Conservation (phyloP, 1,140 invertebrate species). For the Drosophila subpulchrella region DNA sequence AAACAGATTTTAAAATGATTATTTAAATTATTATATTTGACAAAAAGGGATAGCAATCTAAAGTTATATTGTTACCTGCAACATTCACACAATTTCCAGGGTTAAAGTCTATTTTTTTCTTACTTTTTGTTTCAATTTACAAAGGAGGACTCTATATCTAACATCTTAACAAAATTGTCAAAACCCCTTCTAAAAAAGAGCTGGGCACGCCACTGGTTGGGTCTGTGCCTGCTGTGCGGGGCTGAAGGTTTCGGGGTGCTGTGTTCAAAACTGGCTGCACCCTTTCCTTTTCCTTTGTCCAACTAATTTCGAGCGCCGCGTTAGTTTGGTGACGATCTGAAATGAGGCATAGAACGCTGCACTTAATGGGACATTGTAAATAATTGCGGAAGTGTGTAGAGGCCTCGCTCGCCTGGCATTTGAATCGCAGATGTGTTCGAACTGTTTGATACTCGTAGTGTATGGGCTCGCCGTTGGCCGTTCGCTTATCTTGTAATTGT, state of each 20-base stretch:
- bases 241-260: constrained; percentile 16
- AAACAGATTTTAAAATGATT: no score
- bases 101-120: no score
- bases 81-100: no score
- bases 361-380: constrained; percentile 74
- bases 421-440: constrained; percentile 43
- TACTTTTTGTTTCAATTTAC: no score
- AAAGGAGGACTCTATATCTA: not conserved
- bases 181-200: not conserved
- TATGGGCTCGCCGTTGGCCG: constrained; percentile 35
- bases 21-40: no score
- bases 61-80: no score
- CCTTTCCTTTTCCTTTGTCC: constrained; percentile 55
- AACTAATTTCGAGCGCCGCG: constrained; percentile 50
- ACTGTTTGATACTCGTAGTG: constrained; percentile 25
- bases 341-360: constrained; percentile 53
- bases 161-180: not conserved
- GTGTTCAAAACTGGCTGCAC: constrained; percentile 39
- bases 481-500: constrained; percentile 79
- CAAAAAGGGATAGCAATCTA: no score
- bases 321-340: constrained; percentile 38
- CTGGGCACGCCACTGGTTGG: constrained; percentile 1
- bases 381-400: constrained; percentile 75
- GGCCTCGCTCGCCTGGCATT: constrained; percentile 53
- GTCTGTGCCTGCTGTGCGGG: constrained; percentile 16